These are phyloP conservation scores for Eledona agricola DNA, from an alignment of 2,888 invertebrate species.

Conservation along the genomic window DNA sequence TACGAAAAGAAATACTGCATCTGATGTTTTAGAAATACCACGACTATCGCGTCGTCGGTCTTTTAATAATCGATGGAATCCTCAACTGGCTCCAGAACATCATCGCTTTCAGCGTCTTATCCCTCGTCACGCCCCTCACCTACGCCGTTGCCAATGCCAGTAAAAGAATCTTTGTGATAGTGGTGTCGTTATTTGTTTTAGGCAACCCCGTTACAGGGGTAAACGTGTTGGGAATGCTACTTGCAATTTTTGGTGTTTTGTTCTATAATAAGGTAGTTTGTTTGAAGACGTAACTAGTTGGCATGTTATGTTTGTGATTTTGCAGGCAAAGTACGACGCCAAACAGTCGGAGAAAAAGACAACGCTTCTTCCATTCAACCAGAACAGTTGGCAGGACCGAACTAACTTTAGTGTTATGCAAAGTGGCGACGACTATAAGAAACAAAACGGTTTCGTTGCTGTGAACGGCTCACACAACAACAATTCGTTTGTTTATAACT, in stretches of 20 bases:
- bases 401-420: slow-evolving; percentile 73
- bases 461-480: slow-evolving; percentile 50
- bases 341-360: slow-evolving; percentile 64
- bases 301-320: slow-evolving; percentile 37
- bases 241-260: slow-evolving; percentile 90
- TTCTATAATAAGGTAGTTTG: slow-evolving; percentile 83
- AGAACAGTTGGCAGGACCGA: slow-evolving; percentile 65
- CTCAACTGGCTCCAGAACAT: slow-evolving; percentile 96
- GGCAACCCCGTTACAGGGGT: slow-evolving; percentile 90
- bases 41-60: slow-evolving; percentile 67
- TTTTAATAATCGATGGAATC: slow-evolving; percentile 81
- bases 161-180: slow-evolving; percentile 92
- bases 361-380: slow-evolving; percentile 66
- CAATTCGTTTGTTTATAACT: slow-evolving; percentile 52
- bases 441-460: slow-evolving; percentile 46
- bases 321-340: slow-evolving; percentile 76
- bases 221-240: slow-evolving; percentile 89
- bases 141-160: slow-evolving; percentile 97
- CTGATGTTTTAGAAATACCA: slow-evolving; percentile 61
- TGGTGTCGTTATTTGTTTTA: slow-evolving; percentile 83
- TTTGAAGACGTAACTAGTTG: slow-evolving; percentile 2
- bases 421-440: slow-evolving; percentile 38
- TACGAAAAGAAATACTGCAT: no score
- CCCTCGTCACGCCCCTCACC: slow-evolving; percentile 90
- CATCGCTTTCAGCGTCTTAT: slow-evolving; percentile 92